Percentiles rank a stretch among this genome's conserved stretches.
phyloP scores from a whole-genome alignment of 2,797 vertebrate genomes.

The Sebastes kiyomatsui region DNA sequence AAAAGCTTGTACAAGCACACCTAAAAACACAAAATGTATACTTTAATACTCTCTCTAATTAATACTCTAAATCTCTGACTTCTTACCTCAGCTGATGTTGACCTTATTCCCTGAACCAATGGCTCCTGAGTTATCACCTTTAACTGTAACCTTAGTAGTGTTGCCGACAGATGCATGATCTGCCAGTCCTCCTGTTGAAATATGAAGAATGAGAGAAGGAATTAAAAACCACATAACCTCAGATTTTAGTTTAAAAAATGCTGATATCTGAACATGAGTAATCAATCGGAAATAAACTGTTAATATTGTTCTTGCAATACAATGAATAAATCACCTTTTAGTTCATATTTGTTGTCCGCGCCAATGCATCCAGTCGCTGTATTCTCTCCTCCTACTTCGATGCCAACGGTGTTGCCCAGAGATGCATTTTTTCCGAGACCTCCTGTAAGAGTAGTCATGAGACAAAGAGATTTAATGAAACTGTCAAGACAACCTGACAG shows the following conservation, averaged over 20 bases:
- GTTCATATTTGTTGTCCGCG: rapidly evolving
- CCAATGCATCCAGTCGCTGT: not conserved
- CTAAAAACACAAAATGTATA: no score
- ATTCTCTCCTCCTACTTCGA: rapidly evolving
- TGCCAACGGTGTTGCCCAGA: not conserved
- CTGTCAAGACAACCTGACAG: not conserved
- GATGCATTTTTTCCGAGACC: not conserved
- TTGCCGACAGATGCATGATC: not conserved
- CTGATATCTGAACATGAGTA: no score
- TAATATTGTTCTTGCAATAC: not conserved
- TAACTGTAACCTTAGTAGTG: not conserved
- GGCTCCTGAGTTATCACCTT: not conserved
- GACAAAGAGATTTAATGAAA: not conserved
- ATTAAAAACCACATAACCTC: no score
- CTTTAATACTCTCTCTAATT: no score
- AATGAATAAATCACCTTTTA: not conserved
- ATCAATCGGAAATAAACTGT: no score
- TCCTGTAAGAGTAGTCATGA: not conserved
- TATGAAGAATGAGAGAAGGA: not conserved
- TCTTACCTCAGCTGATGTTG: not conserved
- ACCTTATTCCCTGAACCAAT: not conserved
- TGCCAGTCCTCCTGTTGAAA: not conserved
- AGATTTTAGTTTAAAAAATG: no score
- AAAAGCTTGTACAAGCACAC: no score
- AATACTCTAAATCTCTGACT: no score